A percentile compares a stretch with the other conserved stretches of the same genome.
Evolutionary conservation across 1,140 invertebrate genomes (phyloP).

Genomic region (Aplysia californica): DNA sequence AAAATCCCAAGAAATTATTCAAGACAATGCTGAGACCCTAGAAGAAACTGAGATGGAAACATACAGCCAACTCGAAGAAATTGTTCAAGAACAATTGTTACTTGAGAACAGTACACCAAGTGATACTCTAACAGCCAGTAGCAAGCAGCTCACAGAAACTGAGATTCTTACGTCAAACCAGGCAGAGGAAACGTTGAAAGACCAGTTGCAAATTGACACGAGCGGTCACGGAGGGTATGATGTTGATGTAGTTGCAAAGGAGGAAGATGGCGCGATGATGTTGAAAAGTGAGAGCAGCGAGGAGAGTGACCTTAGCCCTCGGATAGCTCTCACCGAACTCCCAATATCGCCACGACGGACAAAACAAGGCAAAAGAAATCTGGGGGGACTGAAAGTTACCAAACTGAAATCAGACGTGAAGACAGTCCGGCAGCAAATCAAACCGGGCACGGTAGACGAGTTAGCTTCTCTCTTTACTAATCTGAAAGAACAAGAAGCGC

Average conservation of each 20-base stretch:
- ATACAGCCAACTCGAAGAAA: too few relatives aligned
- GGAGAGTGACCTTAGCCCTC: neutral
- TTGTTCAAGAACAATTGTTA: too few relatives aligned
- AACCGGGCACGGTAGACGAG: conserved; percentile 15
- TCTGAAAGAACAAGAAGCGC: neutral
- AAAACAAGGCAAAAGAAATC: neutral
- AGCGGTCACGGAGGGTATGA: neutral
- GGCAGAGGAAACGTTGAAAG: too few relatives aligned
- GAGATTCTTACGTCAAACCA: too few relatives aligned
- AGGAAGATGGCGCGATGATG: neutral
- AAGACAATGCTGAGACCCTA: too few relatives aligned
- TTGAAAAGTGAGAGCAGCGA: neutral
- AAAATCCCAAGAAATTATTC: too few relatives aligned
- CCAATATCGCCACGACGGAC: neutral
- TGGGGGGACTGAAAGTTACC: neutral
- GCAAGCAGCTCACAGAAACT: too few relatives aligned
- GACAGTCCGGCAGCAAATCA: conserved; percentile 24
- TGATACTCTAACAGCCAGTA: too few relatives aligned
- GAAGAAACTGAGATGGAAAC: too few relatives aligned
- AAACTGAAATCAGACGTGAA: conserved; percentile 8
- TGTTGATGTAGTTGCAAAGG: neutral
- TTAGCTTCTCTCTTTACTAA: conserved; percentile 13
- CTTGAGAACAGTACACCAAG: too few relatives aligned
- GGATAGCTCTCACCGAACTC: neutral
- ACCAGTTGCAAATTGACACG: neutral